phyloP scores from a whole-genome alignment of 2,797 vertebrate genomes.

The Clangula hyemalis region DNA sequence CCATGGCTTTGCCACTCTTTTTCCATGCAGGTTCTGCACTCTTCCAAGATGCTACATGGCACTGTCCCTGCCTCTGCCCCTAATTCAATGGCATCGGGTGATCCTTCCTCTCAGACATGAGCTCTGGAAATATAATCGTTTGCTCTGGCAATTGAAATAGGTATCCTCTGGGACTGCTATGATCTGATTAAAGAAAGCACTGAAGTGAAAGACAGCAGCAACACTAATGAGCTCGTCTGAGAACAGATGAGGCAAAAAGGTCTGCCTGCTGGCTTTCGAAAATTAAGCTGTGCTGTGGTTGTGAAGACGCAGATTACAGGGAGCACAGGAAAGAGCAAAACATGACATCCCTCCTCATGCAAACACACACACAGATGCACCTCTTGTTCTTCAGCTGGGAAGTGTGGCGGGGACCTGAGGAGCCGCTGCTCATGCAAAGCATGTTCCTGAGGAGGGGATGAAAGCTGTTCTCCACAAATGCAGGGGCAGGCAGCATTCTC shows the following conservation, averaged over 20 bases:
- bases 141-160: background rate
- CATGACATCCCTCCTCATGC: background rate
- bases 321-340: background rate
- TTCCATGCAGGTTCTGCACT: background rate
- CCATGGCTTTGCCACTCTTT: background rate
- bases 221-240: background rate
- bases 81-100: background rate
- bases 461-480: background rate
- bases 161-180: background rate
- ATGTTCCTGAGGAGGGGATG: background rate
- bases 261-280: background rate
- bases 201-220: background rate
- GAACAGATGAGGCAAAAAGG: background rate
- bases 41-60: accelerated
- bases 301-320: background rate
- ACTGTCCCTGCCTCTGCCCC: background rate
- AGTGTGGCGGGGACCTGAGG: background rate
- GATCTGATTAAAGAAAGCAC: background rate
- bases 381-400: background rate
- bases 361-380: background rate
- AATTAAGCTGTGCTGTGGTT: background rate
- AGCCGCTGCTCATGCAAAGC: background rate
- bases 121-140: background rate
- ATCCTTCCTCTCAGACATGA: background rate
- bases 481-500: background rate